Percentiles rank a stretch among this genome's conserved stretches.
These are phyloP conservation scores for Schrankia costaestrigalis DNA, from an alignment of 2,888 invertebrate species.

Conservation along the genomic window DNA sequence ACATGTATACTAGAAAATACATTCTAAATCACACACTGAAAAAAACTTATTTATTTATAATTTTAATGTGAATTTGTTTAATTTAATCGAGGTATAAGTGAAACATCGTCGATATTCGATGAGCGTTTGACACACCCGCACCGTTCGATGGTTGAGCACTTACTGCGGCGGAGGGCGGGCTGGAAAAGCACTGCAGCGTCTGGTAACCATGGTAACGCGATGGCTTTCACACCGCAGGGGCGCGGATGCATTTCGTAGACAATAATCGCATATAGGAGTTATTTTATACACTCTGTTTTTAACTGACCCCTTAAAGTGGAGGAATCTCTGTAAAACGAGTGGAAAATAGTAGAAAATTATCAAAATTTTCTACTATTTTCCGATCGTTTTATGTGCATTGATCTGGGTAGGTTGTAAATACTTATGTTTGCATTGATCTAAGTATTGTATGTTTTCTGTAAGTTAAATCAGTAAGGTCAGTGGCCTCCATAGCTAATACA, in stretches of 20 bases:
- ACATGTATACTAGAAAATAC: constrained; percentile 8
- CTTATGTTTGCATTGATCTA: too few relatives aligned
- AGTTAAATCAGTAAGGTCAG: too few relatives aligned
- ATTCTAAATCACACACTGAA: constrained; percentile 14
- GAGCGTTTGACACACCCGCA: constrained; percentile 35
- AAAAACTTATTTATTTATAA: not conserved
- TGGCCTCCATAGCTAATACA: too few relatives aligned
- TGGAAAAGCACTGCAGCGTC: constrained; percentile 71
- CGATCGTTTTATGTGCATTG: too few relatives aligned
- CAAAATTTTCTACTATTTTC: too few relatives aligned
- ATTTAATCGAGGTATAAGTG: constrained; percentile 25
- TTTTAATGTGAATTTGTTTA: not conserved
- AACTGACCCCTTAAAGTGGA: not conserved
- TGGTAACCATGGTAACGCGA: constrained; percentile 62
- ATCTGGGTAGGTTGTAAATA: too few relatives aligned
- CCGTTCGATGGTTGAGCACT: constrained; percentile 45
- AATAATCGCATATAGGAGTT: constrained; percentile 30
- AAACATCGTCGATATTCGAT: constrained; percentile 22
- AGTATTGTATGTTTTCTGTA: too few relatives aligned
- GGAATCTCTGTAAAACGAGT: not conserved
- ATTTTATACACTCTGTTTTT: too few relatives aligned
- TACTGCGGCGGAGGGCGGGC: constrained; percentile 74
- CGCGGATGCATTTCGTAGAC: constrained; percentile 46
- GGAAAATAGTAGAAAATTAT: not conserved
- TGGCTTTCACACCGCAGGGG: constrained; percentile 50